Conservation (phyloP, 2,113 vertebrate species). For the Megaleporinus macrocephalus region DNA sequence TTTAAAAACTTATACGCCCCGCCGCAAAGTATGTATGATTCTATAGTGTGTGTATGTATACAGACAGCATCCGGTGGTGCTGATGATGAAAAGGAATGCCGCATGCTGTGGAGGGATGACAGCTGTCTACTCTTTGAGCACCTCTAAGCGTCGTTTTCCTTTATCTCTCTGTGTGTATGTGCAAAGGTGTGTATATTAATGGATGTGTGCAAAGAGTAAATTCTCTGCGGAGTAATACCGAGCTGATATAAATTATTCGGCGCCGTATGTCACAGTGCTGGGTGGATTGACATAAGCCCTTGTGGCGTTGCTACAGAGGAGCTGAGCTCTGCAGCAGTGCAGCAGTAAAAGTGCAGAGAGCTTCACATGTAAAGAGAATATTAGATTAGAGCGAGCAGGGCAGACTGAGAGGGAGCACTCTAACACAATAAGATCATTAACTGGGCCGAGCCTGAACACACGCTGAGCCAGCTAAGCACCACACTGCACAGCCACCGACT, state of each 20-base stretch:
- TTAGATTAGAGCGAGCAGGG: constrained; percentile 51
- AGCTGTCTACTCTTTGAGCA: constrained; percentile 45
- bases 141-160: constrained; percentile 28
- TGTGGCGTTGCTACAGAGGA: constrained; percentile 39
- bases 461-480: constrained; percentile 27
- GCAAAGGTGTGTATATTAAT: constrained; percentile 24
- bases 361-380: constrained; percentile 58
- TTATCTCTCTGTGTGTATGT: constrained; percentile 25
- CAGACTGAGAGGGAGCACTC: constrained; percentile 45
- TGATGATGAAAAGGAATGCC: constrained; percentile 32
- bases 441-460: constrained; percentile 25
- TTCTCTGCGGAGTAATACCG: constrained; percentile 37
- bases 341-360: constrained; percentile 36
- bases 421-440: constrained; percentile 62
- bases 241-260: constrained; percentile 54
- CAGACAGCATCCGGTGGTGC: not conserved
- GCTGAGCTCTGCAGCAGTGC: constrained; percentile 26
- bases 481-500: constrained; percentile 5
- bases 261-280: constrained; percentile 19
- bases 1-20: constrained; percentile 27
- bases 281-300: constrained; percentile 51
- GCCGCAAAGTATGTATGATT: constrained; percentile 14
- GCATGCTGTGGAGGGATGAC: constrained; percentile 40
- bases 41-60: constrained; percentile 20
- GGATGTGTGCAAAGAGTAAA: constrained; percentile 4